These are phyloP conservation scores for Lasiommata megera DNA, from an alignment of 2,888 invertebrate species.

Conservation along the genomic window DNA sequence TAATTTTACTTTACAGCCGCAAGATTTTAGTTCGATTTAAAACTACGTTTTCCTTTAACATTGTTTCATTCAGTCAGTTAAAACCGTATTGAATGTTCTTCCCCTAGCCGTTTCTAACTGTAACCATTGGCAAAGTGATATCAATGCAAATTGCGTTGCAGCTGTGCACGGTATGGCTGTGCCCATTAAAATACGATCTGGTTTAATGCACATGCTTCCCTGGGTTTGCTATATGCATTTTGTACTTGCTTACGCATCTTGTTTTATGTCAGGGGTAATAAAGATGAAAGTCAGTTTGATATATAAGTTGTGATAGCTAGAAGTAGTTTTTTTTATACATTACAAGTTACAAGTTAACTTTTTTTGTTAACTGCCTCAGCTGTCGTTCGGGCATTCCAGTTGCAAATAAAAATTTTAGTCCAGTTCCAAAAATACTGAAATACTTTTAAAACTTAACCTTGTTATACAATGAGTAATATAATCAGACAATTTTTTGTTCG, in stretches of 20 bases:
- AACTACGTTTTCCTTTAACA: not conserved
- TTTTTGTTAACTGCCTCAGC: not conserved
- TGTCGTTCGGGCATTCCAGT: not conserved
- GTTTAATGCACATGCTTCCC: constrained; percentile 18
- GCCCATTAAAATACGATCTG: constrained; percentile 15
- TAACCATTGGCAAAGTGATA: constrained; percentile 24
- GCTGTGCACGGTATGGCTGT: constrained; percentile 17
- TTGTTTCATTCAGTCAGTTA: not conserved
- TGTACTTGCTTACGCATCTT: not conserved
- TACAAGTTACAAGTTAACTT: too few relatives aligned
- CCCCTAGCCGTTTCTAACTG: constrained; percentile 17
- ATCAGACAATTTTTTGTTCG: too few relatives aligned
- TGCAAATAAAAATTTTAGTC: not conserved
- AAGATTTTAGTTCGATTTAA: not conserved
- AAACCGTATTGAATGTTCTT: constrained; percentile 4
- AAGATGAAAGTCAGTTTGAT: too few relatives aligned
- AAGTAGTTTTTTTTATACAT: too few relatives aligned
- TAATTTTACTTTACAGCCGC: not conserved
- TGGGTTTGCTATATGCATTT: not conserved
- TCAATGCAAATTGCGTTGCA: constrained; percentile 27
- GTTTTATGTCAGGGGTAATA: not conserved
- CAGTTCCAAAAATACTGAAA: too few relatives aligned
- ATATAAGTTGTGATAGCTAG: too few relatives aligned
- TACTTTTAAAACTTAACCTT: not conserved
- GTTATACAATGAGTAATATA: too few relatives aligned